Conservation (phyloP, 2,113 vertebrate species). For the rabbit (Oryctolagus cuniculus) region DNA sequence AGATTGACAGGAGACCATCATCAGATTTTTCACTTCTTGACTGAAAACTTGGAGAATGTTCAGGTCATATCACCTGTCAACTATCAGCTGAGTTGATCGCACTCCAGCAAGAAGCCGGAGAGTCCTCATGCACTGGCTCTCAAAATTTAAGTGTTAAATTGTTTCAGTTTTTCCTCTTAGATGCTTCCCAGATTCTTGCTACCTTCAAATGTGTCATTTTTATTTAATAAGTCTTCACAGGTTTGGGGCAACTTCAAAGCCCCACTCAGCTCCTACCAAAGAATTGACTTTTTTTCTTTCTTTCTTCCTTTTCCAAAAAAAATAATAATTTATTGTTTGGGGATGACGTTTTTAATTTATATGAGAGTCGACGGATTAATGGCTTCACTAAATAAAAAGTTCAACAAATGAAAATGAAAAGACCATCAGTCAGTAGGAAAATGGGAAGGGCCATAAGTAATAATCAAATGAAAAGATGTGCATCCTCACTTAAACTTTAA, state of each 20-base stretch:
- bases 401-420: no score
- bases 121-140: background rate
- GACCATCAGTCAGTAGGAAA: no score
- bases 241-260: background rate
- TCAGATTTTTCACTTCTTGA: background rate
- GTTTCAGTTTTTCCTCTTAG: background rate
- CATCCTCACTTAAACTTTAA: no score
- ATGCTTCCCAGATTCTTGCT: background rate
- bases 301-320: no score
- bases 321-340: no score
- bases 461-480: no score
- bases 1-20: background rate
- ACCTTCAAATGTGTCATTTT: background rate
- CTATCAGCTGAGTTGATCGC: background rate
- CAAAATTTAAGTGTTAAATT: background rate
- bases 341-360: no score
- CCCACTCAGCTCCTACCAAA: background rate
- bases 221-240: constrained; percentile 25
- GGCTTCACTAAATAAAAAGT: no score
- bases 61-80: background rate
- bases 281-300: no score
- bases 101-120: background rate
- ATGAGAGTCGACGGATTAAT: no score
- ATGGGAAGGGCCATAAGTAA: no score
- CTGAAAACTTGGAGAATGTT: background rate